Evolutionary conservation across 2,888 invertebrate genomes (phyloP).

Genomic region (Cheiracanthium punctorium): DNA sequence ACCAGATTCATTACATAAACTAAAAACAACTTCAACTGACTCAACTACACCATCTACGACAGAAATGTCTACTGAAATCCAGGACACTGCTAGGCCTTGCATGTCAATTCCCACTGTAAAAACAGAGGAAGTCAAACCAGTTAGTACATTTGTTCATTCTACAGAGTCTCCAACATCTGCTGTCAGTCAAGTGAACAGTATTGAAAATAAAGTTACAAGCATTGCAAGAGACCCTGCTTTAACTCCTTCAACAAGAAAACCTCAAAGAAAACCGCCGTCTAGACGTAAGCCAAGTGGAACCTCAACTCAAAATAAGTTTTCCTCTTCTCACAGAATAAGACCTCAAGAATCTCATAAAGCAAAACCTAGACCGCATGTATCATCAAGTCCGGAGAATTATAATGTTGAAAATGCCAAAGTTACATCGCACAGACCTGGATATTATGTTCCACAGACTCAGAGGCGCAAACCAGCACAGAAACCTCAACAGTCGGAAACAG

Average conservation of each 20-base stretch:
- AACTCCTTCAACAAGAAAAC: conserved; percentile 17
- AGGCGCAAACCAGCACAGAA: conserved; percentile 12
- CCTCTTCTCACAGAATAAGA: neutral
- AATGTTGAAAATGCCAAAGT: neutral
- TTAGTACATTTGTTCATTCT: neutral
- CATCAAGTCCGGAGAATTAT: neutral
- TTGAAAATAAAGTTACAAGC: neutral
- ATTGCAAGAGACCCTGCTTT: conserved; percentile 13
- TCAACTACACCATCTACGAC: neutral
- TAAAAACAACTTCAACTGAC: neutral
- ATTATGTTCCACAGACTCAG: neutral
- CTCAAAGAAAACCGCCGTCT: conserved; percentile 24
- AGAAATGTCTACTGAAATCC: neutral
- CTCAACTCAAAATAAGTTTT: neutral
- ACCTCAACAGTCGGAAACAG: neutral
- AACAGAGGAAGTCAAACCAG: neutral
- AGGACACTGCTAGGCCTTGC: conserved; percentile 19
- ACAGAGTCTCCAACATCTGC: neutral
- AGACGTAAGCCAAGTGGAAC: neutral
- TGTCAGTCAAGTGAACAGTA: neutral
- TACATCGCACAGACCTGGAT: too few relatives aligned
- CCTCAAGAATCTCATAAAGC: conserved; percentile 4
- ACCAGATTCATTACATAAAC: neutral
- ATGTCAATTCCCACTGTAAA: neutral
- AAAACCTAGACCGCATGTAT: conserved; percentile 21